These are phyloP conservation scores for Phrynosoma blainvillii DNA, from an alignment of 2,113 vertebrate genomes.

Conservation along the genomic window DNA sequence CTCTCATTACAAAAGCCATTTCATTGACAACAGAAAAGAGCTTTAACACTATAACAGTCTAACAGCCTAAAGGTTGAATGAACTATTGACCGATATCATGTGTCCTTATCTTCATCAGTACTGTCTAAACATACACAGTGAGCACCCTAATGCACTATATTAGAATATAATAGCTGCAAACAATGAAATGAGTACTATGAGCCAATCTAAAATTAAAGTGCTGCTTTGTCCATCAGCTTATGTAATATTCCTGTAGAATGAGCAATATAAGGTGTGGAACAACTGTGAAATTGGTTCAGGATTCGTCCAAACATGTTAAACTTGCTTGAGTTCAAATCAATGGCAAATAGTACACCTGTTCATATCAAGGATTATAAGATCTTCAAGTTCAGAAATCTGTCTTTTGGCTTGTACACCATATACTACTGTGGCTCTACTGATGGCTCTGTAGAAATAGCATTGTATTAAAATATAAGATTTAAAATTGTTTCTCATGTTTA, in stretches of 20 bases:
- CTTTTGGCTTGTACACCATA: not conserved
- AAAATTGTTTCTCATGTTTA: no score
- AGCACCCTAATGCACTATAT: not conserved
- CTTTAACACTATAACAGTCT: not conserved
- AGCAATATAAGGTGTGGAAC: not conserved
- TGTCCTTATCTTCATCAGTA: not conserved
- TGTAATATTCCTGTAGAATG: not conserved
- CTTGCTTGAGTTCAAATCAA: not conserved
- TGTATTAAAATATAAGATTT: not conserved
- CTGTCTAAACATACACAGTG: not conserved
- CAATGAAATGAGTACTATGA: no score
- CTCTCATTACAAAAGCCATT: not conserved
- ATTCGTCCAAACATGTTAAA: not conserved
- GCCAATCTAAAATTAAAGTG: no score
- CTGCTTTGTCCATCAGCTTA: not conserved
- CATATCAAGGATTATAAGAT: not conserved
- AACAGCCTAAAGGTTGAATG: not conserved
- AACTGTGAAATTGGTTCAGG: not conserved
- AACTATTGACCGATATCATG: not conserved
- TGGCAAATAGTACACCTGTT: not conserved
- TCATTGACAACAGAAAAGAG: not conserved
- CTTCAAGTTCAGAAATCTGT: not conserved
- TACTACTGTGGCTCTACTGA: not conserved
- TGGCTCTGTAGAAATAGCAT: not conserved
- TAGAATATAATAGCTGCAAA: not conserved